These are phyloP conservation scores for Melanchra persicariae DNA, from an alignment of 2,888 invertebrate genomes.

Conservation along the genomic window DNA sequence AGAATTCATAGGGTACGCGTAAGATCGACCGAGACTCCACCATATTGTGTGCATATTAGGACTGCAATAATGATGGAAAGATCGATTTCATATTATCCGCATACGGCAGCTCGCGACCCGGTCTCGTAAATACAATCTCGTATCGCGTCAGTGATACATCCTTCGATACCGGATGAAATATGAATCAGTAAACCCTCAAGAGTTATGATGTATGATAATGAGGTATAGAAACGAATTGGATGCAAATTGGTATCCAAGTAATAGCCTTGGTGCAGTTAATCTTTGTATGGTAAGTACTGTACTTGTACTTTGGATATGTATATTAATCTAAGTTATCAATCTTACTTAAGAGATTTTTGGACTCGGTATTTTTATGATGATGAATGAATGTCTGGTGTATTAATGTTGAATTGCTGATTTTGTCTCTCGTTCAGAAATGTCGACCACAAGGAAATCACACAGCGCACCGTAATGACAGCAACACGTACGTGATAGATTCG, in stretches of 20 bases:
- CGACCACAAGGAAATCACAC: constrained; percentile 85
- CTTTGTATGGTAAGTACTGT: constrained; percentile 57
- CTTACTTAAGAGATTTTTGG: constrained; percentile 33
- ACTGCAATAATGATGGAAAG: constrained; percentile 74
- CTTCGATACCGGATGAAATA: constrained; percentile 86
- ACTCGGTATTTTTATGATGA: constrained; percentile 24
- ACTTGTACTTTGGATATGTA: constrained; percentile 47
- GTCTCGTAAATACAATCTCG: constrained; percentile 85
- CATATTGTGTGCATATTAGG: constrained; percentile 74
- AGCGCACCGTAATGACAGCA: constrained; percentile 83
- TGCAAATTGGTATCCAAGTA: constrained; percentile 73
- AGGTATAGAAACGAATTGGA: constrained; percentile 72
- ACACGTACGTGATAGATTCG: constrained; percentile 87
- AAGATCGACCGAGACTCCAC: constrained; percentile 70
- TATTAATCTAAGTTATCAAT: constrained; percentile 55
- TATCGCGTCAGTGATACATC: constrained; percentile 84
- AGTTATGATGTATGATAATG: constrained; percentile 85
- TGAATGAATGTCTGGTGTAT: constrained; percentile 18
- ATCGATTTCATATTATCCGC: constrained; percentile 78
- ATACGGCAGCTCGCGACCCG: constrained; percentile 77
- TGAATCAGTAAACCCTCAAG: constrained; percentile 80
- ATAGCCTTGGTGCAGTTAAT: constrained; percentile 75
- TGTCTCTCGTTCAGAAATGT: constrained; percentile 69
- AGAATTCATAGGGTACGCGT: constrained; percentile 58
- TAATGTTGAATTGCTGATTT: constrained; percentile 33